Conservation (phyloP, 2,113 vertebrate genomes). For the Leiothrix lutea region DNA sequence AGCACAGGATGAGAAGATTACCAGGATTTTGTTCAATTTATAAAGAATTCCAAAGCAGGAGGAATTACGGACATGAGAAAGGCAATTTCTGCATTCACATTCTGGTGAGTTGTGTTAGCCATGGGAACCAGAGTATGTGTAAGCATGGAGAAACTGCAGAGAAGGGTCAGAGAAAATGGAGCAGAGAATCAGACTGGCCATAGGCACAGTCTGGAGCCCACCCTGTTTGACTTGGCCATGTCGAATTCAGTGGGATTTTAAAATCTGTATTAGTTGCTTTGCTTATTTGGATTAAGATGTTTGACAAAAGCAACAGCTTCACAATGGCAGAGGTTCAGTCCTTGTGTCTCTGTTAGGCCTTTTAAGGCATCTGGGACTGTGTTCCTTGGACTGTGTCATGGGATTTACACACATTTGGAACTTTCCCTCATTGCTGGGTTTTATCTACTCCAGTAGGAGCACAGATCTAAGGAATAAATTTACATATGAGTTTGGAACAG, state of each 20-base stretch:
- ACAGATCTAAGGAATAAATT: neutral
- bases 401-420: neutral
- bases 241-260: neutral
- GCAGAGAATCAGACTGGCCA: neutral
- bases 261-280: neutral
- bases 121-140: fast-evolving
- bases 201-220: neutral
- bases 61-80: neutral
- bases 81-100: neutral
- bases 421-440: neutral
- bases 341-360: neutral
- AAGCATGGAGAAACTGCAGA: neutral
- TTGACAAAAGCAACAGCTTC: neutral
- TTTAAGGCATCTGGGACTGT: neutral
- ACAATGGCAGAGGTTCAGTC: neutral
- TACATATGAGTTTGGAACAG: neutral
- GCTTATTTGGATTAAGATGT: neutral
- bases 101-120: neutral
- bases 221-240: neutral
- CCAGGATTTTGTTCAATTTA: neutral
- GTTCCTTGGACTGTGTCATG: neutral
- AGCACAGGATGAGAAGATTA: neutral
- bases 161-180: neutral
- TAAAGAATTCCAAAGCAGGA: neutral
- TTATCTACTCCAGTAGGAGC: neutral